A percentile compares a stretch with the other conserved stretches of the same genome.
These are phyloP conservation scores for Colletes collaris DNA, from an alignment of 2,888 invertebrate genomes.

Conservation along the genomic window DNA sequence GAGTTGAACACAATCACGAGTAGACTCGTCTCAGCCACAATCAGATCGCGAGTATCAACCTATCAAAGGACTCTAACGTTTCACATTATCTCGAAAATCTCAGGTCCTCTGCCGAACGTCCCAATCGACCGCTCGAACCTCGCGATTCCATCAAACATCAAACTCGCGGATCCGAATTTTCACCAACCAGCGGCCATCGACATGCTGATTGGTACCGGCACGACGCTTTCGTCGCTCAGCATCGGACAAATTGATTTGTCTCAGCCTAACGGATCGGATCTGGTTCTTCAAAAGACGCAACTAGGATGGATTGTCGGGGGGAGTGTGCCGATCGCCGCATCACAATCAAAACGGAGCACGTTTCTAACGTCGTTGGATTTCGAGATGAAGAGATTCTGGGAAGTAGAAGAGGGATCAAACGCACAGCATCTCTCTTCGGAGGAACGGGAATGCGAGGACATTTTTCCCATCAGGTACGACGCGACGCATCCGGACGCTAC, in stretches of 20 bases:
- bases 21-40: background rate
- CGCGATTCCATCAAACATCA: background rate
- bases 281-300: background rate
- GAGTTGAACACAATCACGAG: background rate
- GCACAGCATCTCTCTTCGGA: background rate
- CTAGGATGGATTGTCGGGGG: background rate
- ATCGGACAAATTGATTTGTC: background rate
- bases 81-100: too few species aligned
- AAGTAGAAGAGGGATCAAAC: background rate
- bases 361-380: background rate
- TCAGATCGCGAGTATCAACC: background rate
- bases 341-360: too few species aligned
- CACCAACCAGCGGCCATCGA: background rate
- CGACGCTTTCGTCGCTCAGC: background rate
- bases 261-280: background rate
- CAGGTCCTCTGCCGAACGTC: too few species aligned
- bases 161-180: background rate
- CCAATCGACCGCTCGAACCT: too few species aligned
- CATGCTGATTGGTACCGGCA: background rate
- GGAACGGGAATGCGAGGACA: background rate
- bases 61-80: too few species aligned
- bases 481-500: too few species aligned
- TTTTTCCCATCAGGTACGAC: background rate
- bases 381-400: background rate
- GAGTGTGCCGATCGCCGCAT: background rate